Percentiles rank a stretch among this genome's conserved stretches.
Evolutionary conservation across 2,797 vertebrate species (phyloP).

Genomic region (Odontamblyopus lacepedii): DNA sequence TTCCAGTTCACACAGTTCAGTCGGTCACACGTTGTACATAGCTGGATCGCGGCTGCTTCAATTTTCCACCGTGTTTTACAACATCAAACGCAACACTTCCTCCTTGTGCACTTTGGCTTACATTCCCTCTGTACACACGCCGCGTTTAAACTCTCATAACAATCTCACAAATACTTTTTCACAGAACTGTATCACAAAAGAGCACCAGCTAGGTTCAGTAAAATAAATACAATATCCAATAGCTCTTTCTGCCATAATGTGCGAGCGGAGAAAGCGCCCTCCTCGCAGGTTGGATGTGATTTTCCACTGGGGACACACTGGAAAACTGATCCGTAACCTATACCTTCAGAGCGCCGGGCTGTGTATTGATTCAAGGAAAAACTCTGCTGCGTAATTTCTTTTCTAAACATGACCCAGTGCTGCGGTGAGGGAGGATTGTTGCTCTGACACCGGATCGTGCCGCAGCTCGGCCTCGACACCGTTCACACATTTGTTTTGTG

Average conservation of each 20-base stretch:
- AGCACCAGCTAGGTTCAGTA: too few relatives aligned
- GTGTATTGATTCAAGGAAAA: not conserved
- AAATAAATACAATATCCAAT: too few relatives aligned
- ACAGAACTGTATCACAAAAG: too few relatives aligned
- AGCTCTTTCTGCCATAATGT: not conserved
- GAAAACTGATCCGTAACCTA: constrained; percentile 14
- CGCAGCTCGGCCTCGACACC: not conserved
- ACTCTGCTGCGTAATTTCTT: constrained; percentile 1
- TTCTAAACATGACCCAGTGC: constrained; percentile 3
- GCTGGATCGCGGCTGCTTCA: not conserved
- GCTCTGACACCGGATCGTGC: not conserved
- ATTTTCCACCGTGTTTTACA: not conserved
- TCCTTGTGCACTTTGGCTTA: not conserved
- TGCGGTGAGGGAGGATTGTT: not conserved
- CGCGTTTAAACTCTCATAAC: constrained; percentile 1
- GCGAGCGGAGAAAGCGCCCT: constrained; percentile 1
- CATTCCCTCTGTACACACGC: not conserved
- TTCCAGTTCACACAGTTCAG: not conserved
- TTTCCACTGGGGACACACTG: constrained; percentile 3
- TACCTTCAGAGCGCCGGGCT: not conserved
- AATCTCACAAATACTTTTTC: not conserved
- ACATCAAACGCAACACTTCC: constrained; percentile 7
- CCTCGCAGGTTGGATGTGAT: constrained; percentile 4
- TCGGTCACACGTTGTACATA: not conserved
- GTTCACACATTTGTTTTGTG: constrained; percentile 9